phyloP scores from a whole-genome alignment of 1,140 invertebrate genomes.

The Drosophila biarmipes region DNA sequence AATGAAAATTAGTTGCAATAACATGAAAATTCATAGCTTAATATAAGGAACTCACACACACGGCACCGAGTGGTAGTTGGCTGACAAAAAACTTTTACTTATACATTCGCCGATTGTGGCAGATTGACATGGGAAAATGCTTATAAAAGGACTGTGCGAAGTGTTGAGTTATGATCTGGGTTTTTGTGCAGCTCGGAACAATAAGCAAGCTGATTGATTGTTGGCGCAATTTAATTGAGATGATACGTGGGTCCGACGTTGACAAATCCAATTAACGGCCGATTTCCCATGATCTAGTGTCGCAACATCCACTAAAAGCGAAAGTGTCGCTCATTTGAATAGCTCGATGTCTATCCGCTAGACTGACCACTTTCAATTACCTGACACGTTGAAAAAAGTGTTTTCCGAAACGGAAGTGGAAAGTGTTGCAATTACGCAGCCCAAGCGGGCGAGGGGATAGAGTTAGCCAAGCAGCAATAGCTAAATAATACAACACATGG shows the following conservation, averaged over 20 bases:
- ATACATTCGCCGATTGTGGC: constrained; percentile 51
- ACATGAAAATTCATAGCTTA: constrained; percentile 81
- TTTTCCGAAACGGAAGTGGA: constrained; percentile 68
- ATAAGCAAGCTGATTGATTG: constrained; percentile 68
- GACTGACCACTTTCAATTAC: constrained; percentile 67
- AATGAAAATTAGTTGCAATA: constrained; percentile 78
- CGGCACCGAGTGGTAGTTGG: constrained; percentile 26
- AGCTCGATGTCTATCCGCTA: constrained; percentile 33
- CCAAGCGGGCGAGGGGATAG: not conserved
- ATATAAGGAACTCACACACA: constrained; percentile 50
- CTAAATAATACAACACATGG: constrained; percentile 23
- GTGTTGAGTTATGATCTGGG: constrained; percentile 51
- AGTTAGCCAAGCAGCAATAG: constrained; percentile 58
- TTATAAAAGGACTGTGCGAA: constrained; percentile 75
- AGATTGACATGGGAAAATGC: constrained; percentile 79
- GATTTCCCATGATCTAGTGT: constrained; percentile 31
- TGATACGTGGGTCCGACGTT: constrained; percentile 19
- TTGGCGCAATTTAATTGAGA: constrained; percentile 41
- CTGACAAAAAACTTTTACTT: constrained; percentile 58
- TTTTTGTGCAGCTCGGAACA: constrained; percentile 28
- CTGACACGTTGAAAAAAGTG: constrained; percentile 24
- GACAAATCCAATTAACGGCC: constrained; percentile 41
- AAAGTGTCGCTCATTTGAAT: constrained; percentile 62
- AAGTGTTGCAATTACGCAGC: constrained; percentile 72
- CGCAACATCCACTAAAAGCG: constrained; percentile 46